Base-by-base conservation (phyloP, 2,113 vertebrate species). In the Colius striatus region DNA sequence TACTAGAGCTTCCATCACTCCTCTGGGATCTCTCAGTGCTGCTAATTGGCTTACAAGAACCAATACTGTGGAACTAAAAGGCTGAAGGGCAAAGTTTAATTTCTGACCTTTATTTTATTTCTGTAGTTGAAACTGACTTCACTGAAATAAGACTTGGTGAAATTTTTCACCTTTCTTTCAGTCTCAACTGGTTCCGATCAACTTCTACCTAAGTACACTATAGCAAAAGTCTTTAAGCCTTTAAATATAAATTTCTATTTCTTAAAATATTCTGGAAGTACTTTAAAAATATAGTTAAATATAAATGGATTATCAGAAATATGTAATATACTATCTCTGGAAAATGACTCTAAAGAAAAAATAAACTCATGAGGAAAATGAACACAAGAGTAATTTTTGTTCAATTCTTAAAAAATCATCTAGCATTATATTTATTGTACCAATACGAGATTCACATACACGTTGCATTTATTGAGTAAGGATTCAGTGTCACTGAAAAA, bases 41-140 rank as follows among this genome's bases (percentile, higher is more conserved):
- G 12, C 11, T 95, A 77, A 74, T 63, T 89, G 61, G 19, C 32
- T 87, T 78, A 48, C 43, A 77, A 67, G 34, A 89, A 9, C 19
- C 22, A 58, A 5, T 53, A 62, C 15, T 17, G 25, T 71, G 26
- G 17, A 66, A 66, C n/a, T 62, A 62, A 61, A 90, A 85, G 47
- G 18, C n/a, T 88, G 58, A 71, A 86, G 19, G 18, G 8, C 23
- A 62, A 74, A 62, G n/a, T 86, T 94, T 84, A 58, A 70, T 88
- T 93, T 96, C 57, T 73, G 58, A 77, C 18, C 19, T 94, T 61
- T 48, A 61, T 77, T 90, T 83, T 57, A 61, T 62, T 94, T 89
- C 54, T 77, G 5, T 54, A 41, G 61, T 53, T 83, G 19, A 18
- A 68, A 53, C 23, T 48, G 51, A 27, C 23, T 85, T 68, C 22